Evolutionary conservation across 2,797 vertebrate genomes (phyloP).

Genomic region (Sebastes steindachneri): DNA sequence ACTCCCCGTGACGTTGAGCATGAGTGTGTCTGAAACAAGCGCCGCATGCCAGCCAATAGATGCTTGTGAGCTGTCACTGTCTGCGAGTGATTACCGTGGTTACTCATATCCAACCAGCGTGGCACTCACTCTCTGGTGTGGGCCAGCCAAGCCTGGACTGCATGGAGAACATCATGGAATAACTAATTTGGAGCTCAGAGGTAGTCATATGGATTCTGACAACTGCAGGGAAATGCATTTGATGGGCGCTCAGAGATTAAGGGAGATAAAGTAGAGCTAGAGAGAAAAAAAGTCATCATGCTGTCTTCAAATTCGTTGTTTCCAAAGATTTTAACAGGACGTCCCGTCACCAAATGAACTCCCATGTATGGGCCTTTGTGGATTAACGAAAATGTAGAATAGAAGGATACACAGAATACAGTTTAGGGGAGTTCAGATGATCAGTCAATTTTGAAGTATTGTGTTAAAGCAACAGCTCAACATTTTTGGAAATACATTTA

Average conservation of each 20-base stretch:
- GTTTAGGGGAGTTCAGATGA: neutral
- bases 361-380: neutral
- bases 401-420: neutral
- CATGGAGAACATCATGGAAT: conserved; percentile 42
- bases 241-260: conserved; percentile 33
- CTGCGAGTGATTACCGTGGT: conserved; percentile 69
- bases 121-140: conserved; percentile 39
- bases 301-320: conserved; percentile 14
- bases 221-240: conserved; percentile 39
- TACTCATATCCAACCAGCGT: conserved; percentile 55
- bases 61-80: conserved; percentile 71
- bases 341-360: neutral
- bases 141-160: conserved; percentile 37
- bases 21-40: conserved; percentile 62
- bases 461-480: neutral
- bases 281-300: neutral
- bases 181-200: conserved; percentile 45
- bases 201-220: conserved; percentile 42
- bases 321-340: conserved; percentile 1
- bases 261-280: conserved; percentile 16
- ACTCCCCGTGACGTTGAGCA: conserved; percentile 65
- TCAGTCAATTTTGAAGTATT: neutral
- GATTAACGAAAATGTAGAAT: neutral
- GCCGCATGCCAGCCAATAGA: conserved; percentile 58
- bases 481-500: neutral